Evolutionary conservation across 2,113 vertebrate genomes (phyloP).

Genomic region (Ranitomeya variabilis): DNA sequence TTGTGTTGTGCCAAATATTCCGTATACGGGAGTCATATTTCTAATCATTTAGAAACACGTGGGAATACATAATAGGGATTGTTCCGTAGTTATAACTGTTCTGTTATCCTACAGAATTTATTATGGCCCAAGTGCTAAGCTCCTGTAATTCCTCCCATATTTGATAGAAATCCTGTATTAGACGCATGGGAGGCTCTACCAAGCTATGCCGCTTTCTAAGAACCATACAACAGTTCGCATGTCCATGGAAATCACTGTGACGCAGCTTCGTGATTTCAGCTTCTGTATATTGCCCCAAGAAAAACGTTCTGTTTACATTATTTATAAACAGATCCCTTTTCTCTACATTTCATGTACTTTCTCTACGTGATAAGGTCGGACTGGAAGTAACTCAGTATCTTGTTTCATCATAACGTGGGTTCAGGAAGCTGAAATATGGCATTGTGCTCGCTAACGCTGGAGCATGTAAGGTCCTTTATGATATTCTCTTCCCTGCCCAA

Average conservation of each 20-base stretch:
- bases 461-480: too few species aligned
- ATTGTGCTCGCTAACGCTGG: too few species aligned
- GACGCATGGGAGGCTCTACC: conserved; percentile 17
- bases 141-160: conserved; percentile 32
- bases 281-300: background rate
- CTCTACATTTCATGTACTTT: background rate
- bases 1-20: conserved; percentile 41
- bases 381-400: too few species aligned
- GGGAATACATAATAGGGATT: conserved; percentile 35
- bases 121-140: conserved; percentile 48
- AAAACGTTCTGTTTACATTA: background rate
- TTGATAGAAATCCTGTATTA: background rate
- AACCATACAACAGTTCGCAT: conserved; percentile 14
- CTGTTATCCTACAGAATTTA: conserved; percentile 32
- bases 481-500: too few species aligned
- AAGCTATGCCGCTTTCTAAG: conserved; percentile 25
- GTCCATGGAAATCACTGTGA: conserved; percentile 2
- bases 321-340: background rate
- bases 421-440: too few species aligned
- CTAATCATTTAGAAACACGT: conserved; percentile 27
- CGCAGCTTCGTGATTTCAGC: background rate
- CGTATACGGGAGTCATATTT: conserved; percentile 16
- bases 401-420: too few species aligned
- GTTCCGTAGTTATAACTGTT: conserved; percentile 7
- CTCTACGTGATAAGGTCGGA: too few species aligned